These are phyloP conservation scores for Halictus rubicundus DNA, from an alignment of 1,140 invertebrate species.

Conservation along the genomic window DNA sequence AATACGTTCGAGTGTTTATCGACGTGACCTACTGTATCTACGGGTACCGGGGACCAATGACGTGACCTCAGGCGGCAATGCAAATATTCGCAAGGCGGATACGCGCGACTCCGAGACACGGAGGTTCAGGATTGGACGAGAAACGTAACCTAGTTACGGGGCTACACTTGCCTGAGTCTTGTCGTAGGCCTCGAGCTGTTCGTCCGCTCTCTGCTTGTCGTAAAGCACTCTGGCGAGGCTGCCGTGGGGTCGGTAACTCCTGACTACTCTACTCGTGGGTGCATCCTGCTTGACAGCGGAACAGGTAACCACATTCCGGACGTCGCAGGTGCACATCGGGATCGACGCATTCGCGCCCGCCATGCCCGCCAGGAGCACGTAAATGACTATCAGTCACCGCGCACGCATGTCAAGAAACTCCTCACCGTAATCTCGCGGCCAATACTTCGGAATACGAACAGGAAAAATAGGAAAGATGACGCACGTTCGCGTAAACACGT, in stretches of 20 bases:
- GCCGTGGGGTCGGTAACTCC: constrained; percentile 82
- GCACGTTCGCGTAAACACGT: constrained; percentile 67
- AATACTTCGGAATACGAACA: constrained; percentile 10
- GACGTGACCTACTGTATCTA: neutral
- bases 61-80: constrained; percentile 50
- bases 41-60: constrained; percentile 23
- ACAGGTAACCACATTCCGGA: constrained; percentile 27
- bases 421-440: constrained; percentile 26
- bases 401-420: constrained; percentile 9
- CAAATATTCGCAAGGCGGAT: constrained; percentile 15
- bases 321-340: constrained; percentile 66
- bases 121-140: neutral
- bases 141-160: constrained; percentile 37
- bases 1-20: neutral
- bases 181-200: constrained; percentile 83
- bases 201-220: constrained; percentile 85
- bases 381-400: constrained; percentile 16
- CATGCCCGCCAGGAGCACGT: constrained; percentile 37
- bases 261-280: constrained; percentile 47
- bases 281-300: constrained; percentile 20
- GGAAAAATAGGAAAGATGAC: constrained; percentile 32
- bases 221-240: constrained; percentile 85
- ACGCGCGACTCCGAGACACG: neutral
- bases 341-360: constrained; percentile 39
- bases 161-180: constrained; percentile 83